A percentile compares a stretch with the other conserved stretches of the same genome.
Conservation (phyloP, 2,113 vertebrate genomes). For the Mastomys coucha region DNA sequence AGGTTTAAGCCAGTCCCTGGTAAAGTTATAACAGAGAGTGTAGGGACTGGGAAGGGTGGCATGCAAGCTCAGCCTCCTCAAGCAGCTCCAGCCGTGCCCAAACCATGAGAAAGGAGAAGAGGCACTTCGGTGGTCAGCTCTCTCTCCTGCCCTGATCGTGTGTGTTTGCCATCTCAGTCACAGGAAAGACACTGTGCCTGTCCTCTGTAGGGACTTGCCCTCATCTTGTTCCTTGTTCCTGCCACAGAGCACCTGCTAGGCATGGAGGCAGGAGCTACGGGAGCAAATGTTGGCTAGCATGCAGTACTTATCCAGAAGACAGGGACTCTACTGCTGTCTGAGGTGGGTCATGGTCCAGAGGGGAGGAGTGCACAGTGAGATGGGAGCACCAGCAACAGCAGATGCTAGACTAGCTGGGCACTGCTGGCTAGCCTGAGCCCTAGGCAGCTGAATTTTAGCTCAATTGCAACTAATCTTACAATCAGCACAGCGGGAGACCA, state of each 20-base stretch:
- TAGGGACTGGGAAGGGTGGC: too few relatives aligned
- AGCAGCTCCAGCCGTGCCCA: background rate
- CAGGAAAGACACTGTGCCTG: background rate
- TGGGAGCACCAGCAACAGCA: too few relatives aligned
- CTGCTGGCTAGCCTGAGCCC: background rate
- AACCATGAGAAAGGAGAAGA: background rate
- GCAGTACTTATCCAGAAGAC: accelerated
- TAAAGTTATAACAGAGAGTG: background rate
- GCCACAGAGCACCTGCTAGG: accelerated
- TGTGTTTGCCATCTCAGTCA: background rate
- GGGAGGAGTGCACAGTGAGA: background rate
- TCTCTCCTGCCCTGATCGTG: background rate
- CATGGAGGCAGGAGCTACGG: background rate
- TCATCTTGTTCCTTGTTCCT: background rate
- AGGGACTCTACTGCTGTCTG: too few relatives aligned
- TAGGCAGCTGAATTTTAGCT: background rate
- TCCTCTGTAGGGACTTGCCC: background rate
- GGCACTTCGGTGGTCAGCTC: background rate
- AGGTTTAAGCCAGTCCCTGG: background rate
- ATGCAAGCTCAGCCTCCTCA: background rate
- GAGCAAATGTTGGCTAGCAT: accelerated
- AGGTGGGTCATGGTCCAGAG: background rate
- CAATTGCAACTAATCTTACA: background rate
- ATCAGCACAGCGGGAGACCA: background rate
- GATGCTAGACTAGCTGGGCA: background rate